phyloP scores from a whole-genome alignment of 1,140 invertebrate genomes.

The Parasteatoda tepidariorum region DNA sequence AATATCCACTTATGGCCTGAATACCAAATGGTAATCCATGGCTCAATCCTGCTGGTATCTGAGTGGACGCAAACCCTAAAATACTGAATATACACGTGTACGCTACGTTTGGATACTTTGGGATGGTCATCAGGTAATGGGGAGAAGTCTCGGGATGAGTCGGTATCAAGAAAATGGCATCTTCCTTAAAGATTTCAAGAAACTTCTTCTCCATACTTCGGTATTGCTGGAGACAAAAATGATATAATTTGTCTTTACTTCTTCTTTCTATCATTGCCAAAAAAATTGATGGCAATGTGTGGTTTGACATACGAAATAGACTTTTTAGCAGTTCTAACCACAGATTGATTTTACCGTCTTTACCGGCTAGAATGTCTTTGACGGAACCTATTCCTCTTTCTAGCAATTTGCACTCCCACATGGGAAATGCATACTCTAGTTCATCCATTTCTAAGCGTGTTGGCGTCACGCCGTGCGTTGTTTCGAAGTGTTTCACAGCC shows the following conservation, averaged over 20 bases:
- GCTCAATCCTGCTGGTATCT: constrained; percentile 63
- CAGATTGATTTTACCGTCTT: neutral
- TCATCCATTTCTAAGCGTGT: neutral
- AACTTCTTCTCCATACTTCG: neutral
- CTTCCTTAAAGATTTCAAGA: neutral
- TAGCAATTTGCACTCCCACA: constrained; percentile 2
- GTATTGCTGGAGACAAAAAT: constrained; percentile 71
- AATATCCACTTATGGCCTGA: constrained; percentile 67
- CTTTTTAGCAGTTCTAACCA: constrained; percentile 64
- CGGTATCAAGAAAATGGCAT: constrained; percentile 7
- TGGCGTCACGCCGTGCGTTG: neutral
- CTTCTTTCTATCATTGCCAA: constrained; percentile 76
- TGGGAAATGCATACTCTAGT: neutral
- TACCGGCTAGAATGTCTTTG: neutral
- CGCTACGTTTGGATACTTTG: neutral
- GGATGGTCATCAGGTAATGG: constrained; percentile 22
- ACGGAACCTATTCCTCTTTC: neutral
- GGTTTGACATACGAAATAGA: neutral
- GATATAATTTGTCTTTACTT: constrained; percentile 67
- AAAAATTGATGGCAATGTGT: constrained; percentile 63
- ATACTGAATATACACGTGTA: constrained; percentile 29
- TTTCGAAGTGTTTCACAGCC: constrained; percentile 27
- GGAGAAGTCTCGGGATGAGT: constrained; percentile 22
- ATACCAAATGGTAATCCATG: constrained; percentile 70
- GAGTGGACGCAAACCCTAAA: neutral